Evolutionary conservation across 2,888 invertebrate genomes (phyloP).

Genomic region (Eupeodes luniger): DNA sequence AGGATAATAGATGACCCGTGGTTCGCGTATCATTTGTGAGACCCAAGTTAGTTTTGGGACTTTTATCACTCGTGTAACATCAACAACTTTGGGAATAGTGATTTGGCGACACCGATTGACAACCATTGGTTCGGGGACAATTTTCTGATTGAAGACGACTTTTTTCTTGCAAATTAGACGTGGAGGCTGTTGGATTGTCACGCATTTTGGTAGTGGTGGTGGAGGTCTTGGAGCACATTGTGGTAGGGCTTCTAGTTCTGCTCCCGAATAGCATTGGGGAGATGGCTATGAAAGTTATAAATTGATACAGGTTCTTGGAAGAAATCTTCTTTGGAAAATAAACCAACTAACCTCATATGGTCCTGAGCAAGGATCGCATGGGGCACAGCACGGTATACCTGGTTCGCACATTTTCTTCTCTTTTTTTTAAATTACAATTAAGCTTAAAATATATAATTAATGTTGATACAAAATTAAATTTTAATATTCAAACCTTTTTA

Average conservation of each 20-base stretch:
- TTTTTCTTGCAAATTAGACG: conserved; percentile 82
- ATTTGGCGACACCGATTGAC: conserved; percentile 81
- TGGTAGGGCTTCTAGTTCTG: conserved; percentile 81
- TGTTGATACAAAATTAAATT: background rate
- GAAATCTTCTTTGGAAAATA: background rate
- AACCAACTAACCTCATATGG: conserved; percentile 82
- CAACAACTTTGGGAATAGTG: conserved; percentile 81
- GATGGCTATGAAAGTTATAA: conserved; percentile 77
- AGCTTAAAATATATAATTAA: no score
- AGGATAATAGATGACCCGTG: conserved; percentile 81
- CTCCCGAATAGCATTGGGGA: conserved; percentile 81
- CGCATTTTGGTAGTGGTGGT: conserved; percentile 81
- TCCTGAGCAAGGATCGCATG: conserved; percentile 82
- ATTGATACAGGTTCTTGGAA: background rate
- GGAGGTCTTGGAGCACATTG: conserved; percentile 81
- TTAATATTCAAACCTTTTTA: background rate
- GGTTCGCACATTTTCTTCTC: conserved; percentile 51
- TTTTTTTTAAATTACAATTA: background rate
- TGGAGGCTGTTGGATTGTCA: conserved; percentile 82
- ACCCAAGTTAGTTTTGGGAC: conserved; percentile 82
- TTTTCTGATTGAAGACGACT: conserved; percentile 82
- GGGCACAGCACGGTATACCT: conserved; percentile 76
- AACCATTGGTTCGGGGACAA: conserved; percentile 81
- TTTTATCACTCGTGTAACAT: conserved; percentile 81
- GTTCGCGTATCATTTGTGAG: conserved; percentile 82